Percentiles rank a stretch among this genome's conserved stretches.
phyloP scores from a whole-genome alignment of 2,888 invertebrate genomes.

The Marronus borbonicus region DNA sequence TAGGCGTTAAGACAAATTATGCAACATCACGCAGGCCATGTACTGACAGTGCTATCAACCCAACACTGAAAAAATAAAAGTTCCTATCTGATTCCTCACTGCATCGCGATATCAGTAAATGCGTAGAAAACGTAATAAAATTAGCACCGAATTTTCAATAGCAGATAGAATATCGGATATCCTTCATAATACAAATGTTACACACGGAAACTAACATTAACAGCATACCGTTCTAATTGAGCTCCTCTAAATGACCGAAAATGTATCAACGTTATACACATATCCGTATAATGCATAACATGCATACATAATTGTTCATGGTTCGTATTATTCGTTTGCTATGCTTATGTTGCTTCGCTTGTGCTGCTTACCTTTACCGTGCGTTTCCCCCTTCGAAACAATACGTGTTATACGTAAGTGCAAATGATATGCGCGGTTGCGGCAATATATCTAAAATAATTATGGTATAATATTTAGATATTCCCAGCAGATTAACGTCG shows the following conservation, averaged over 20 bases:
- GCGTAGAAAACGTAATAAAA: too few species aligned
- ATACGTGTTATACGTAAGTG: conserved; percentile 21
- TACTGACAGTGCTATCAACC: too few species aligned
- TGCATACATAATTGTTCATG: neutral
- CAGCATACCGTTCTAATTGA: conserved; percentile 31
- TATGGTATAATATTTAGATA: conserved; percentile 60
- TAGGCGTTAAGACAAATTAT: too few species aligned
- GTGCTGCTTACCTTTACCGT: neutral
- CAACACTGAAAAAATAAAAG: too few species aligned
- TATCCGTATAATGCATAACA: neutral
- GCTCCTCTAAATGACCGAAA: neutral
- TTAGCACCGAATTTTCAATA: too few species aligned
- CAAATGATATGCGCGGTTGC: conserved; percentile 31
- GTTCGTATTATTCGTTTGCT: neutral
- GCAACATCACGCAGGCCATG: too few species aligned
- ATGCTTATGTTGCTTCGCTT: neutral
- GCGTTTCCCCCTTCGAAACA: neutral
- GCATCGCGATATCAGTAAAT: too few species aligned
- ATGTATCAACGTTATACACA: neutral
- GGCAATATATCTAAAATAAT: conserved; percentile 45
- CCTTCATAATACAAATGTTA: too few species aligned
- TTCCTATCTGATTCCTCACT: too few species aligned
- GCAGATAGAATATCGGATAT: too few species aligned
- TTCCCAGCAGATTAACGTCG: conserved; percentile 62
- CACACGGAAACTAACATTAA: neutral